Conservation (phyloP, 2,888 invertebrate genomes). For the Bruchidius siliquastri region DNA sequence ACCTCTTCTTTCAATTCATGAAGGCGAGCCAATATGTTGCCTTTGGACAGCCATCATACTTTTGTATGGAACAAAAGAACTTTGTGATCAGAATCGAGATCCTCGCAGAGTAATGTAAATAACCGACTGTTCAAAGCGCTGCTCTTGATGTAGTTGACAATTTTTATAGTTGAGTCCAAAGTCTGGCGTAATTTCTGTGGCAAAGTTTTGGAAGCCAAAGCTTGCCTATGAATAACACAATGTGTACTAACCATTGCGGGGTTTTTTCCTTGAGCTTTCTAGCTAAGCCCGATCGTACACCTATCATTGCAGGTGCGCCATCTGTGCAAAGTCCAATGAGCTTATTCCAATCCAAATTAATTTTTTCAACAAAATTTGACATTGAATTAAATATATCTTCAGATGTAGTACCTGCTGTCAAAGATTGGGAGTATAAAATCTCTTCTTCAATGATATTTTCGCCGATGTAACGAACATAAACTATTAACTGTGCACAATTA, state of each 20-base stretch:
- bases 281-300: not conserved
- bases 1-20: not conserved
- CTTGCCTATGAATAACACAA: not conserved
- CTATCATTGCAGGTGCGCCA: not conserved
- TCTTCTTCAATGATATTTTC: not conserved
- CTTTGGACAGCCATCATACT: not conserved
- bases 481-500: not conserved
- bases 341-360: too few relatives aligned
- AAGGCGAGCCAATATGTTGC: not conserved
- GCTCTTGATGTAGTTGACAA: not conserved
- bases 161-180: not conserved
- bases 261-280: not conserved
- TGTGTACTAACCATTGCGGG: not conserved
- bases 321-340: too few relatives aligned
- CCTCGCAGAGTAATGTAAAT: not conserved
- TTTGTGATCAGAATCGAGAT: not conserved
- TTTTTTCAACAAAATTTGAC: not conserved
- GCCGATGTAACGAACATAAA: not conserved
- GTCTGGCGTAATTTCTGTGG: not conserved
- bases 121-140: not conserved
- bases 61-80: not conserved
- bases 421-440: not conserved
- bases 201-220: not conserved
- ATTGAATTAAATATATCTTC: not conserved
- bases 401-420: not conserved